These are phyloP conservation scores for Theonella swinhoei DNA, from an alignment of 37 sponge, comb jelly and placozoan genomes.

Conservation along the genomic window DNA sequence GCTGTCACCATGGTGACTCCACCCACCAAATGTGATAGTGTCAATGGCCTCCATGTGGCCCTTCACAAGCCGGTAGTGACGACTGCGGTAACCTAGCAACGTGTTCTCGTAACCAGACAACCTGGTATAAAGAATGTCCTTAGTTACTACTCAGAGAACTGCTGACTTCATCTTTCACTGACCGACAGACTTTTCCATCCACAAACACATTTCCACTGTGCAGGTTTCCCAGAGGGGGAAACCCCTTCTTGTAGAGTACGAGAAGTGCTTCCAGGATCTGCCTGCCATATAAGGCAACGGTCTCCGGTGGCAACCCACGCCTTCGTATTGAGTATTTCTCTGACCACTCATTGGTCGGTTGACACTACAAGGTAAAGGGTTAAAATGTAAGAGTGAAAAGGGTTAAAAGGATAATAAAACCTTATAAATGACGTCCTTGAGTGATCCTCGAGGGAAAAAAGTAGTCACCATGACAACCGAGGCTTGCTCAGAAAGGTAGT, in stretches of 20 bases:
- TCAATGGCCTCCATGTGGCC: slow-evolving; percentile 20
- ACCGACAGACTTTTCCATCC: slow-evolving; percentile 46
- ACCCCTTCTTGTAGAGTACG: slow-evolving; percentile 51
- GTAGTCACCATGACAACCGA: slow-evolving; percentile 51
- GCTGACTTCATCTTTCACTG: neutral
- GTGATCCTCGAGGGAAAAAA: slow-evolving; percentile 33
- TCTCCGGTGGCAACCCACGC: slow-evolving; percentile 5
- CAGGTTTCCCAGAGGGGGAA: slow-evolving; percentile 54
- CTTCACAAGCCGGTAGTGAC: slow-evolving; percentile 20
- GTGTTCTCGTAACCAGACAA: slow-evolving; percentile 62
- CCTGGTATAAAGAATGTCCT: neutral
- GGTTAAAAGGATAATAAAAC: slow-evolving; percentile 13
- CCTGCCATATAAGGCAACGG: slow-evolving; percentile 48
- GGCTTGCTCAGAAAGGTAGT: slow-evolving; percentile 38
- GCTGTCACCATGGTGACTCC: neutral
- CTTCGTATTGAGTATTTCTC: slow-evolving; percentile 54
- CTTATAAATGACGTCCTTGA: slow-evolving; percentile 76
- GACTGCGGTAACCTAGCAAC: slow-evolving; percentile 55
- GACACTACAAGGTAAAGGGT: slow-evolving; percentile 5
- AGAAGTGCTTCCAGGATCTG: slow-evolving; percentile 67
- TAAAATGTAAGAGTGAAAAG: neutral
- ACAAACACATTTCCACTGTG: slow-evolving; percentile 71
- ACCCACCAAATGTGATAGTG: slow-evolving; percentile 56
- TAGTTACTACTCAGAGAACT: neutral
- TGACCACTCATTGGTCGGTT: slow-evolving; percentile 40